Base-by-base conservation (phyloP, 2,888 invertebrate genomes). In the Drosophila peninsularis region DNA sequence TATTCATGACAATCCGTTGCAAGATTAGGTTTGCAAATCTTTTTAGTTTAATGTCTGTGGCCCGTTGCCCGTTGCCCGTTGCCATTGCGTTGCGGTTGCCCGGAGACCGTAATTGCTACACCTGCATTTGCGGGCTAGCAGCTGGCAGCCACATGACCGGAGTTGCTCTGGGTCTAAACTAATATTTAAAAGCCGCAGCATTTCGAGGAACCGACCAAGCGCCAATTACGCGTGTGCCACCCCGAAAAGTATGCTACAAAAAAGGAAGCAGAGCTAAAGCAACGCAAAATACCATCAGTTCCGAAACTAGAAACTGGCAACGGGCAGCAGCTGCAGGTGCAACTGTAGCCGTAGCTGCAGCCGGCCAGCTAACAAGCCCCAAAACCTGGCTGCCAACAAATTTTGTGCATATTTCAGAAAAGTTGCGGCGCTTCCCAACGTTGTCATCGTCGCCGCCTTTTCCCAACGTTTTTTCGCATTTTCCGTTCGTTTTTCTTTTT, bases 351-450 rank as follows among this genome's bases (percentile, higher is more conserved):
- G 27, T 19, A 41, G 30, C 13, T 49, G 17, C n/a, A 21, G 34
- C 53, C 62, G 60, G 37, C 30, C 64, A 49, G 61, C 41, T 70
- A 34, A 52, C 36, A 42, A 36, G 54, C 24, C 13, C 71, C 70
- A 53, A 57, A 60, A 41, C 62, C 65, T 10, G 55, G 58, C 47
- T 50, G 53, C 56, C 67, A 80, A 58, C 78, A 57, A 75, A 69
- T 69, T 78, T 66, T 53, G 78, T 78, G 81, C 84, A 86, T 82
- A 77, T 80, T 81, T 84, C 75, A 62, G 44, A 68, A 84, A 77
- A 77, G 80, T 87, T 80, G 71, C 68, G 58, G 68, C 74, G 81
- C 65, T 75, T 65, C 60, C 60, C 67, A 62, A 66, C 70, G 70
- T 65, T 78, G 75, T 78, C 75, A 77, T 61, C 62, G 62, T 56